These are phyloP conservation scores for Cochlearius cochlearius DNA, from an alignment of 2,113 vertebrate genomes.

Conservation along the genomic window DNA sequence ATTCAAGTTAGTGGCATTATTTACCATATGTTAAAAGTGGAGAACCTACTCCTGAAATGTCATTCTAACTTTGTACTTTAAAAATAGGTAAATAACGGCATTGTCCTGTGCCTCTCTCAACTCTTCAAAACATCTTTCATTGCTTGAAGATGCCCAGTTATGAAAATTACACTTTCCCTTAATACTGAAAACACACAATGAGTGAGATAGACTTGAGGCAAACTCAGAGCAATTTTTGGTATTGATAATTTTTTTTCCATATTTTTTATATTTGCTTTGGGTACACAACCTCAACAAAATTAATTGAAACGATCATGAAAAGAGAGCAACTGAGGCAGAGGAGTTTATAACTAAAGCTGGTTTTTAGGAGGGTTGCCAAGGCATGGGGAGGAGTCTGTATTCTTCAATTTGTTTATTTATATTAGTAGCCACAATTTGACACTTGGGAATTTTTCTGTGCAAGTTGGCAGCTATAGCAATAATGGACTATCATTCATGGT, in stretches of 20 bases:
- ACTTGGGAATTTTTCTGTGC: background rate
- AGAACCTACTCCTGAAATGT: background rate
- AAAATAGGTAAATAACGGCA: background rate
- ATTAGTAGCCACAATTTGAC: background rate
- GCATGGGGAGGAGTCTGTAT: background rate
- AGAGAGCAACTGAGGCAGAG: background rate
- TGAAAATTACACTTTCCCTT: background rate
- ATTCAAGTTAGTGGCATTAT: background rate
- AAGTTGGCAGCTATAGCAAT: background rate
- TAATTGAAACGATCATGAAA: background rate
- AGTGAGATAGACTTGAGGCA: background rate
- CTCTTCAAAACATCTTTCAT: background rate
- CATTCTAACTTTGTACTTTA: background rate
- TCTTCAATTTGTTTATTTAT: conserved; percentile 1
- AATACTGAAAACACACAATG: background rate
- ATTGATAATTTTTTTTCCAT: background rate
- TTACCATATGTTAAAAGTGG: background rate
- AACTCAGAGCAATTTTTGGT: background rate
- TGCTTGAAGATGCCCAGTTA: background rate
- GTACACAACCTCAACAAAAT: background rate
- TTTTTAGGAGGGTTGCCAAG: background rate
- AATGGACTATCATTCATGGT: background rate
- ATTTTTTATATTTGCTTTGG: background rate
- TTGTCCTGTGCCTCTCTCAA: background rate
- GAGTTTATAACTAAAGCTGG: background rate